Evolutionary conservation across 2,113 vertebrate species (phyloP), one percentile per base, ranked within the genome.

Genomic region (Gymnobelideus leadbeateri): DNA sequence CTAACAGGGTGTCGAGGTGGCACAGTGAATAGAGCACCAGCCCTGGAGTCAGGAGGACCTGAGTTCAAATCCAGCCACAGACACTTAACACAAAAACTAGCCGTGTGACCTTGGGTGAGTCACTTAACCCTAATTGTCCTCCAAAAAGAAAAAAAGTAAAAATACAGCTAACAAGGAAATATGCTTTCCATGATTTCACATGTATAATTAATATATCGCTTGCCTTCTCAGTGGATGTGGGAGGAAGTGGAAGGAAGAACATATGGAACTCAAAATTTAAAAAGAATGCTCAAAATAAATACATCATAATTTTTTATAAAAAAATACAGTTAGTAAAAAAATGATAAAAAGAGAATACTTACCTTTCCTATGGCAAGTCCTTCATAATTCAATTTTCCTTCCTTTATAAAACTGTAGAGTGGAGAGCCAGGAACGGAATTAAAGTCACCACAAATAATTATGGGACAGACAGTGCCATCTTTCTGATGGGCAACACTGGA

Each of bases 371-470:
- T 99, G 91, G 99, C 97, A 57, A 99, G 98, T 77, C 99, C 99
- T 95, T 97, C 97, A 94, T 99, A 99, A 90, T 99, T 98, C 97
- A 99, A 98, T 90, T 98, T 98, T 68, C 99, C 99, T 53, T 99
- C 98, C 95, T 98, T 99, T 98, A 99, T 99, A 94, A 99, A 99
- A 94, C 94, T 98, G 99, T 99, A 99, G 52, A 99, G 93, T 0
- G 99, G 99, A 96, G 99, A 99, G 92, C 98, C 98, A 89, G 99
- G 99, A 49, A 99, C 99, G 11, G 99, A 99, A 98, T 99, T 99
- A 95, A 99, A 99, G 97, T 99, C 99, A 11, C 99, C 99, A 90
- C 99, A 99, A 94, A 99, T 98, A 95, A 99, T 90, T 14, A 99
- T 97, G 0, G 99, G 99, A 95, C 98, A 99, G 95, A 98, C 96